A percentile compares a stretch with the other conserved stretches of the same genome.
These are phyloP conservation scores for Tympanuchus pallidicinctus DNA, from an alignment of 2,113 vertebrate genomes.

Conservation along the genomic window DNA sequence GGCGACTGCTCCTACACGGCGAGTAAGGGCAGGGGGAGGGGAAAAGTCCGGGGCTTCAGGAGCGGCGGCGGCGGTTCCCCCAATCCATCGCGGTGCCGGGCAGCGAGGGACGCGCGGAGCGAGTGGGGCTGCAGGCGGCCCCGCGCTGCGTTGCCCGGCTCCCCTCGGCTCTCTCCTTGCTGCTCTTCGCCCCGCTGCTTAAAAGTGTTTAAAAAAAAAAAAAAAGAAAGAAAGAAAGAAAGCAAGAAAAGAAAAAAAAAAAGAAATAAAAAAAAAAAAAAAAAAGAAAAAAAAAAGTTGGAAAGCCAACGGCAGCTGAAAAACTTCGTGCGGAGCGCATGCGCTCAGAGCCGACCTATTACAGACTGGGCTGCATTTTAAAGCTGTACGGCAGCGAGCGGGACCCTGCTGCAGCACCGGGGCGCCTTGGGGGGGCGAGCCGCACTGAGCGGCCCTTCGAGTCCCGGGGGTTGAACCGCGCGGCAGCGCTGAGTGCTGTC, in stretches of 20 bases:
- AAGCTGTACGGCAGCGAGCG: constrained; percentile 72
- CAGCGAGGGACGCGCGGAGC: neutral
- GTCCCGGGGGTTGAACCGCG: too few species aligned
- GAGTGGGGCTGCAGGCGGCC: neutral
- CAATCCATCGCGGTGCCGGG: constrained; percentile 40
- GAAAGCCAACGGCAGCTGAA: constrained; percentile 71
- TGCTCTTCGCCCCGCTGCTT: constrained; percentile 34
- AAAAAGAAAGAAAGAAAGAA: neutral
- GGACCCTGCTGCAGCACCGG: neutral
- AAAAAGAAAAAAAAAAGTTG: neutral
- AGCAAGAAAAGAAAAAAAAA: too few species aligned
- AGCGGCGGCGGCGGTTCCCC: neutral
- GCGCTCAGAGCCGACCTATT: constrained; percentile 82
- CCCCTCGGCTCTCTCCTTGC: constrained; percentile 18
- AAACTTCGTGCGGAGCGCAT: constrained; percentile 82
- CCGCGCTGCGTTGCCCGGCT: neutral
- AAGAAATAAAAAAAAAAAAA: neutral
- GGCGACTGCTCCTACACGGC: constrained; percentile 44
- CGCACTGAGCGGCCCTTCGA: accelerated
- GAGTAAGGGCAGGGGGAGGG: constrained; percentile 22
- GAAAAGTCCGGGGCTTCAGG: constrained; percentile 50
- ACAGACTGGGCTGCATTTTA: constrained; percentile 76
- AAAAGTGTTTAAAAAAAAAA: neutral
- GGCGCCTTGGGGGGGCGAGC: accelerated
- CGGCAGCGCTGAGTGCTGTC: too few species aligned